Base-by-base conservation (phyloP, 2,113 vertebrate genomes). In the Aphyosemion australe region DNA sequence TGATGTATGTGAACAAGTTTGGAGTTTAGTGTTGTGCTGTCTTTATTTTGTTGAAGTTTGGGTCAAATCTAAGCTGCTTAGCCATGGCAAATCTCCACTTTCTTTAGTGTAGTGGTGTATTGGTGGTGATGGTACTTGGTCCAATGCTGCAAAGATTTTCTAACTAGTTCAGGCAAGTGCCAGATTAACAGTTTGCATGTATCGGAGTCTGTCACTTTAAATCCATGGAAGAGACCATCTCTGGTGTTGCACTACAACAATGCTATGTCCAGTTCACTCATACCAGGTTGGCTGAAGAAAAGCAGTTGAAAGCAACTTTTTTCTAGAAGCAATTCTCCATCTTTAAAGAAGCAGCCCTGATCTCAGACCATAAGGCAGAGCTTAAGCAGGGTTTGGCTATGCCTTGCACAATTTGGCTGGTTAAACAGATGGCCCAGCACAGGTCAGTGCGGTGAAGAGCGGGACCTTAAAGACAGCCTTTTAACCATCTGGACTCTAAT, bases 351-450 rank as follows among this genome's bases (percentile, higher is more conserved):
- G 56, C 48, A 45, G 43, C 46, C 45, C 48, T 48, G 12, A 59
- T 57, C 47, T 67, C 14, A 72, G 59, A 59, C 49, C 58, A 18
- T 43, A 57, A 72, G 61, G 47, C 74, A 70, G n/a, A 58, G 67
- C 66, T 61, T 72, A 72, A 59, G 43, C 62, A 70, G n/a, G 61
- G 70, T 67, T 61, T 72, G 76, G 41, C 54, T 21, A 54, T 57
- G 48, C 37, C 62, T 78, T 39, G 37, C 55, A 68, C 64, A 50
- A 56, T 63, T 43, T 80, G 57, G 57, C 63, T 72, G 70, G 74
- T 69, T 72, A 66, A 83, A 85, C 88, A 90, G 89, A 87, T 91
- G 87, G 87, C 69, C 50, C 42, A 62, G 69, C 45, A 45, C 59
- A 67, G 79, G 75, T 45, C 65, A 65, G 59, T 76, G 43, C 61